Percentiles rank a stretch among this genome's conserved stretches.
Conservation (phyloP, 2,888 invertebrate species). For the Drosophila anceps region DNA sequence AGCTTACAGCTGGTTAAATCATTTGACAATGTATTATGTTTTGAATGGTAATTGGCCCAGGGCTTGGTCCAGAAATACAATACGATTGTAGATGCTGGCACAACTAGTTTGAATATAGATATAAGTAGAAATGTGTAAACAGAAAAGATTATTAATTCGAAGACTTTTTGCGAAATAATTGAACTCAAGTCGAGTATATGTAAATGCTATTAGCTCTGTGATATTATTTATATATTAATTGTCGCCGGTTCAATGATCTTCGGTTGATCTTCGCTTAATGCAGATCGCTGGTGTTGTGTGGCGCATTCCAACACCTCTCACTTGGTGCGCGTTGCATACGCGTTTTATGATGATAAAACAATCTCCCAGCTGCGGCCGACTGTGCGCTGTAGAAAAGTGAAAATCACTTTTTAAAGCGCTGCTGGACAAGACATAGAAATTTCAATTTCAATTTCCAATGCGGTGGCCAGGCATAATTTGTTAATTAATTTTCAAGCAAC, state of each 20-base stretch:
- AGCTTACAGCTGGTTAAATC: constrained; percentile 29
- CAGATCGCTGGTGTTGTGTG: constrained; percentile 15
- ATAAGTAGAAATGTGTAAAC: background rate
- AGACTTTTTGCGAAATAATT: background rate
- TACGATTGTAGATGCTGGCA: background rate
- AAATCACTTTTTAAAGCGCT: constrained; percentile 65
- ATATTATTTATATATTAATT: background rate
- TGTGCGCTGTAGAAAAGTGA: constrained; percentile 67
- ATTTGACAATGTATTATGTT: constrained; percentile 47
- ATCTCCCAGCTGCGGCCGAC: constrained; percentile 32
- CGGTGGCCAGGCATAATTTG: constrained; percentile 78
- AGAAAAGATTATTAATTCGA: background rate
- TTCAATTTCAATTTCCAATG: constrained; percentile 76
- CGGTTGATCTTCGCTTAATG: constrained; percentile 25
- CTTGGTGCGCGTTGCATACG: constrained; percentile 4
- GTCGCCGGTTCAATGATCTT: constrained; percentile 19
- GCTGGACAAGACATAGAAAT: constrained; percentile 53
- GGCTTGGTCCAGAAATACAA: constrained; percentile 19
- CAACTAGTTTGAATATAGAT: background rate
- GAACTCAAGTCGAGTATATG: background rate
- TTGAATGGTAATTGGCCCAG: constrained; percentile 1
- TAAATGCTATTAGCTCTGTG: background rate
- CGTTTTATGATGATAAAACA: constrained; percentile 36
- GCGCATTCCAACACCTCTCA: constrained; percentile 51
- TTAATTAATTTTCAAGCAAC: constrained; percentile 82